These are phyloP conservation scores for Siphonodentalium dalli DNA, from an alignment of 2,888 invertebrate genomes.

Conservation along the genomic window DNA sequence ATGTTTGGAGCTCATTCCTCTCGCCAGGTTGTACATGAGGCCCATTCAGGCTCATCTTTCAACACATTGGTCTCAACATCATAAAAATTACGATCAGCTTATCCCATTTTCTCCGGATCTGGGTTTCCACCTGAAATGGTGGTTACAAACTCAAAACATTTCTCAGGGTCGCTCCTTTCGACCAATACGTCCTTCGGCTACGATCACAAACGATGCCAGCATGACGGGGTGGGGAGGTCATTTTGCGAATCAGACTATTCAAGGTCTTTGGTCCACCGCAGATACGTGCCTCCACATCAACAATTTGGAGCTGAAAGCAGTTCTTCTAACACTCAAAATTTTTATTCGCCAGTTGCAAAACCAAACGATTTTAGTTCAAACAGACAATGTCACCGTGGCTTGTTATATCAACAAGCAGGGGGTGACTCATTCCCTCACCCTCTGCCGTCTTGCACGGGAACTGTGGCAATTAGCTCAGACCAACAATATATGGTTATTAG, in stretches of 20 bases:
- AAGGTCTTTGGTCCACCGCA: slow-evolving; percentile 12
- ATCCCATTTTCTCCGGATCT: too few relatives aligned
- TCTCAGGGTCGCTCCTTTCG: too few relatives aligned
- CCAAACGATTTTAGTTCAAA: slow-evolving; percentile 18
- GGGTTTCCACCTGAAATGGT: too few relatives aligned
- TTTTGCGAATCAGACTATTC: slow-evolving; percentile 14
- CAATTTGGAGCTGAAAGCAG: slow-evolving; percentile 28
- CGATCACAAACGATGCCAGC: slow-evolving; percentile 23
- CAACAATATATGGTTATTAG: slow-evolving; percentile 14
- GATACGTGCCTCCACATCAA: slow-evolving; percentile 23
- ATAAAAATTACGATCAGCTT: too few relatives aligned
- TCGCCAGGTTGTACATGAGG: too few relatives aligned
- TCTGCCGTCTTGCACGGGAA: slow-evolving; percentile 23
- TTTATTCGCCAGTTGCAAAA: slow-evolving; percentile 12
- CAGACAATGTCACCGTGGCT: slow-evolving; percentile 26
- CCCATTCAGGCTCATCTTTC: too few relatives aligned
- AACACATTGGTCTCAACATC: too few relatives aligned
- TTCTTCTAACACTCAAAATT: slow-evolving; percentile 7
- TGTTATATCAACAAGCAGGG: slow-evolving; percentile 27
- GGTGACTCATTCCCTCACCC: slow-evolving; percentile 17
- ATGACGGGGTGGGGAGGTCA: slow-evolving; percentile 19
- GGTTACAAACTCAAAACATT: too few relatives aligned
- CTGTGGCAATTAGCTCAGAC: slow-evolving; percentile 19
- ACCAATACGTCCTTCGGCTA: too few relatives aligned
- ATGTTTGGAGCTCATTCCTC: too few relatives aligned